phyloP scores from a whole-genome alignment of 2,797 vertebrate genomes.

The Crocodylus rhombifer region DNA sequence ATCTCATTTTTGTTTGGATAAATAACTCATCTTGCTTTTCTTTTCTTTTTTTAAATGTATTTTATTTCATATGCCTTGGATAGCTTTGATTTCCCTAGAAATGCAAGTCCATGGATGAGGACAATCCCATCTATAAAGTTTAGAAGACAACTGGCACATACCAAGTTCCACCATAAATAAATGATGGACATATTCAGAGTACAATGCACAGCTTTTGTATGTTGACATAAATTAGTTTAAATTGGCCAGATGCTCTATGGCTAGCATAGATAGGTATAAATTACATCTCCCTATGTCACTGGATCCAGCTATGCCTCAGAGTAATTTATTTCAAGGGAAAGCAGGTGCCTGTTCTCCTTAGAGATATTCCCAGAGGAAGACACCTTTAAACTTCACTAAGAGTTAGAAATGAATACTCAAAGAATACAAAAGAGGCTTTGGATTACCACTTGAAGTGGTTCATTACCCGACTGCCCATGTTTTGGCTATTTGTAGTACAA shows the following conservation, averaged over 20 bases:
- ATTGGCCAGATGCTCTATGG: slow-evolving; percentile 67
- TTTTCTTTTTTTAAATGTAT: not conserved
- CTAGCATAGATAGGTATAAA: slow-evolving; percentile 55
- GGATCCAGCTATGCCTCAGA: slow-evolving; percentile 47
- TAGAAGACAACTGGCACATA: not conserved
- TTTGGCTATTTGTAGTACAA: slow-evolving; percentile 2
- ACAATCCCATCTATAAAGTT: not conserved
- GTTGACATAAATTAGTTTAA: slow-evolving; percentile 63
- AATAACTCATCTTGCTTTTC: not conserved
- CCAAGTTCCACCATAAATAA: slow-evolving; percentile 9
- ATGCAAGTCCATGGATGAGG: not conserved
- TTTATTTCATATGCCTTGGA: not conserved
- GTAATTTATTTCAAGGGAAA: slow-evolving; percentile 30
- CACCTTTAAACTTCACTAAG: not conserved
- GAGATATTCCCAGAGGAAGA: slow-evolving; percentile 2
- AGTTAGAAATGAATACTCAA: slow-evolving; percentile 39
- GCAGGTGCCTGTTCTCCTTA: slow-evolving; percentile 31
- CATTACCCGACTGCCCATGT: slow-evolving; percentile 5
- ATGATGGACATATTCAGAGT: slow-evolving; percentile 14
- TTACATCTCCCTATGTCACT: slow-evolving; percentile 43
- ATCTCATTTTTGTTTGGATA: not conserved
- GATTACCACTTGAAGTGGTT: slow-evolving; percentile 47
- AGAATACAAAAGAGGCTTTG: slow-evolving; percentile 33
- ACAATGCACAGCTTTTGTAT: slow-evolving; percentile 32
- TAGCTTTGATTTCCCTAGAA: not conserved